Evolutionary conservation across 2,888 invertebrate genomes (phyloP).

Genomic region (Endotricha flammealis): DNA sequence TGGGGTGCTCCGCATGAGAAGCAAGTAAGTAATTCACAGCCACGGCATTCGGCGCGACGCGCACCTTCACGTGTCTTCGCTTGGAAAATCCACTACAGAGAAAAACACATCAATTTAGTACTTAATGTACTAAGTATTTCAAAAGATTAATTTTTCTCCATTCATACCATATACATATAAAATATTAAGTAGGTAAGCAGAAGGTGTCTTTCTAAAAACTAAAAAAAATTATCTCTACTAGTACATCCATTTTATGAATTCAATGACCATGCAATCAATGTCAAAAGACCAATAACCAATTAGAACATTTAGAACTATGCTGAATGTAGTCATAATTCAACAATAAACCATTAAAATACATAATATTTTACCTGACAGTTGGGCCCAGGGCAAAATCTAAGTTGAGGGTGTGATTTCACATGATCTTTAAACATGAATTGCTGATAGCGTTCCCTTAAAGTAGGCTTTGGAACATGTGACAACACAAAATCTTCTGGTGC

Average conservation of each 20-base stretch:
- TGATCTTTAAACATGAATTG: constrained; percentile 97
- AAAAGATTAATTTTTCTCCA: too few species aligned
- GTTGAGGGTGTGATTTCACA: constrained; percentile 93
- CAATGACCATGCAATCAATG: too few species aligned
- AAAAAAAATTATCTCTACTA: too few species aligned
- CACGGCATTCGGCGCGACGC: constrained; percentile 88
- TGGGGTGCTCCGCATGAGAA: constrained; percentile 98
- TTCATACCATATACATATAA: too few species aligned
- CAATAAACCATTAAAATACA: constrained; percentile 5
- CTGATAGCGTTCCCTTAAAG: constrained; percentile 94
- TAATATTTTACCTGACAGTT: constrained; percentile 91
- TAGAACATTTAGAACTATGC: too few species aligned
- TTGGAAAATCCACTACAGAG: constrained; percentile 83
- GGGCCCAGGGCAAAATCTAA: constrained; percentile 96
- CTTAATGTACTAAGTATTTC: too few species aligned
- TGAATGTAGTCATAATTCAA: too few species aligned
- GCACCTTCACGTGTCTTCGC: constrained; percentile 89
- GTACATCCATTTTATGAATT: too few species aligned
- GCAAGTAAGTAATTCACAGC: constrained; percentile 95
- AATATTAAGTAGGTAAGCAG: too few species aligned
- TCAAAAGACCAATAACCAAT: too few species aligned
- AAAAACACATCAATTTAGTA: neutral
- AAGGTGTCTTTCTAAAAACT: too few species aligned
- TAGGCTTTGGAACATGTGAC: constrained; percentile 88
- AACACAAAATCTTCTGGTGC: constrained; percentile 98